phyloP scores from a whole-genome alignment of 1,140 invertebrate genomes.

The Pinna nobilis region DNA sequence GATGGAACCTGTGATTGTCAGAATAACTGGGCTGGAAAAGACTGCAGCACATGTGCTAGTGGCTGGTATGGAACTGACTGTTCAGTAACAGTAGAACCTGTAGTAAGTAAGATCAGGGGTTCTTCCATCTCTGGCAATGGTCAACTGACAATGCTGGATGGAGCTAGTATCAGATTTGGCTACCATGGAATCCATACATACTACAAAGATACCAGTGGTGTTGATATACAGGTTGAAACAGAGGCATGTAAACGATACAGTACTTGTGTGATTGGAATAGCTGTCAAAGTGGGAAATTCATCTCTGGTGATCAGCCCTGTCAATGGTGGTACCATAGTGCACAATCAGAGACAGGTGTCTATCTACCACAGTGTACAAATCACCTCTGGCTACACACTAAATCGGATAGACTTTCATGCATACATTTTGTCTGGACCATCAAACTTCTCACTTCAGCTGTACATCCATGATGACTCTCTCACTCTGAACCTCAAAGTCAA shows the following conservation, averaged over 20 bases:
- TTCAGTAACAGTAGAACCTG: conserved; percentile 32
- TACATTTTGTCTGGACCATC: too few relatives aligned
- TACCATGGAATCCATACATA: conserved; percentile 38
- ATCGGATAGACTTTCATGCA: neutral
- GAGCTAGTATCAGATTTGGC: conserved; percentile 39
- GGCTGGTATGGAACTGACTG: conserved; percentile 54
- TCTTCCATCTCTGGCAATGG: conserved; percentile 44
- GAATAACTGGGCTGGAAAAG: conserved; percentile 37
- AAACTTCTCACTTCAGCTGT: too few relatives aligned
- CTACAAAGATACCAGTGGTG: conserved; percentile 17
- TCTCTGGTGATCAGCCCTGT: conserved; percentile 11
- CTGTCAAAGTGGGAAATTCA: conserved; percentile 22
- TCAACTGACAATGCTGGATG: conserved; percentile 43
- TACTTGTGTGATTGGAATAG: conserved; percentile 33
- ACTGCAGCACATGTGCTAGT: conserved; percentile 42
- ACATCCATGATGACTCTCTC: conserved; percentile 15
- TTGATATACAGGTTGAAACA: conserved; percentile 30
- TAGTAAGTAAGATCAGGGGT: neutral
- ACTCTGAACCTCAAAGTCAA: conserved; percentile 13
- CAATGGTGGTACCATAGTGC: neutral
- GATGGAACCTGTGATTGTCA: conserved; percentile 49
- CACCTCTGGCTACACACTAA: neutral
- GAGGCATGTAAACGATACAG: conserved; percentile 32
- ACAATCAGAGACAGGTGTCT: neutral
- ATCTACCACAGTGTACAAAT: neutral